Evolutionary conservation across 2,797 vertebrate species (phyloP), one percentile per base, ranked within the genome.

Genomic region (Oryzias sinensis): DNA sequence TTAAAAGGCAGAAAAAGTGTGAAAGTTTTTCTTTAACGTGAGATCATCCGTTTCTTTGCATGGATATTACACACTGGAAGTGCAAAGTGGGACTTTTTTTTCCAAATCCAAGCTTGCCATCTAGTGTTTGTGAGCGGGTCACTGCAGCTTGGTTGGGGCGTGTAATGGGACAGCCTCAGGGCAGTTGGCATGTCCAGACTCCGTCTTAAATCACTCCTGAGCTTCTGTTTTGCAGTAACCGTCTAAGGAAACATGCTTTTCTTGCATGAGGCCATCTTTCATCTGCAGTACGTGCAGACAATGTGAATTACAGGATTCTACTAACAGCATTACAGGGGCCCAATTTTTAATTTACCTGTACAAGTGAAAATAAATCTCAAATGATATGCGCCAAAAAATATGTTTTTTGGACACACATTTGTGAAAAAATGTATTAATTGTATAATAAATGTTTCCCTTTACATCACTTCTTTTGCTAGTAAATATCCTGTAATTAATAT

Each of bases 61-160:
- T 70, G 24, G 0, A 17, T 20, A 18, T 29, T 5, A 58, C 20
- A 14, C 14, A n/a, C 5, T 44, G 8, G 60, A 11, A 9, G 40
- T 62, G 16, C 48, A 59, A 48, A 37, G 6, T 17, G 20, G 47
- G 0, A 3, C 4, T 17, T 73, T 77, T 62, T 16, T 13, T 37
- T 33, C 29, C 33, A 58, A 75, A 59, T 59, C 20, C 77, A 83
- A 89, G 72, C 6, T 65, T 88, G 81, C 72, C 89, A 89, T 87
- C 89, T 89, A 82, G 86, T 88, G 89, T 57, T 55, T 4, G 14
- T 48, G 6, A 16, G 8, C 0, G 1, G 0, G 11, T 14, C 43
- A 76, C 53, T 73, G 70, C 73, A 71, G 14, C 18, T 37, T 11
- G 33, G 11, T 17, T 42, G 24, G 18, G n/a, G 27, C 14, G 14